Percentiles rank a stretch among this genome's conserved stretches.
Conservation (phyloP, 1,140 invertebrate genomes). For the Galleria mellonella region DNA sequence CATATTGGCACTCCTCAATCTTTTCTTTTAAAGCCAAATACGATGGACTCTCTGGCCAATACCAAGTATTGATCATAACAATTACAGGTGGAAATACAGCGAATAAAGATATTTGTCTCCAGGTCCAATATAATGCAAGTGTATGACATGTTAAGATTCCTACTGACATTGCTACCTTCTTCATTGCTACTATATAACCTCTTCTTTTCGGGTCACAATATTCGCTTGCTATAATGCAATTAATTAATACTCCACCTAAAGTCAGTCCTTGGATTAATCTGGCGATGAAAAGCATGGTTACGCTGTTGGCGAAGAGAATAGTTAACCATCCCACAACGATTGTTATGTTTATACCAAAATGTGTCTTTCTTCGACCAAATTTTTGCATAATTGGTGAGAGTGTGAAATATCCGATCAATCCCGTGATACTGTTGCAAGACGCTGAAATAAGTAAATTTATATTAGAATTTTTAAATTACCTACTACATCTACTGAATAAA, state of each 20-base stretch:
- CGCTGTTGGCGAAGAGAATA: slow-evolving; percentile 3
- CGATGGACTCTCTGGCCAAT: slow-evolving; percentile 36
- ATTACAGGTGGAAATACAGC: slow-evolving; percentile 9
- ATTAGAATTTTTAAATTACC: not conserved
- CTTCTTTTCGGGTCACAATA: slow-evolving; percentile 21
- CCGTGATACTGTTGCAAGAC: slow-evolving; percentile 21
- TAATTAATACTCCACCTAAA: slow-evolving; percentile 10
- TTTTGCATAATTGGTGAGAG: slow-evolving; percentile 24
- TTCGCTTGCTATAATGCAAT: slow-evolving; percentile 10
- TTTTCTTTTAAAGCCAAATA: slow-evolving; percentile 27
- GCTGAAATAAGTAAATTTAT: slow-evolving; percentile 20
- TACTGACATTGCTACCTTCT: slow-evolving; percentile 17
- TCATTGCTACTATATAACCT: slow-evolving; percentile 27
- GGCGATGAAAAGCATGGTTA: slow-evolving; percentile 1
- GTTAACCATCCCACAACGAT: slow-evolving; percentile 12
- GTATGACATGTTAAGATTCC: slow-evolving; percentile 26
- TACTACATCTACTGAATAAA: too few relatives aligned
- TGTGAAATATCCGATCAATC: slow-evolving; percentile 23
- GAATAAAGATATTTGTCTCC: slow-evolving; percentile 27
- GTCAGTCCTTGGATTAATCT: slow-evolving; percentile 11
- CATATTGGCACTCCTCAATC: slow-evolving; percentile 18
- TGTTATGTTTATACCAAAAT: slow-evolving; percentile 11
- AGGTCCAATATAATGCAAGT: slow-evolving; percentile 17
- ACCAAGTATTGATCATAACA: slow-evolving; percentile 15
- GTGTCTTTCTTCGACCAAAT: slow-evolving; percentile 20